phyloP scores from a whole-genome alignment of 2,888 invertebrate species.

The Stenodema calcarata region DNA sequence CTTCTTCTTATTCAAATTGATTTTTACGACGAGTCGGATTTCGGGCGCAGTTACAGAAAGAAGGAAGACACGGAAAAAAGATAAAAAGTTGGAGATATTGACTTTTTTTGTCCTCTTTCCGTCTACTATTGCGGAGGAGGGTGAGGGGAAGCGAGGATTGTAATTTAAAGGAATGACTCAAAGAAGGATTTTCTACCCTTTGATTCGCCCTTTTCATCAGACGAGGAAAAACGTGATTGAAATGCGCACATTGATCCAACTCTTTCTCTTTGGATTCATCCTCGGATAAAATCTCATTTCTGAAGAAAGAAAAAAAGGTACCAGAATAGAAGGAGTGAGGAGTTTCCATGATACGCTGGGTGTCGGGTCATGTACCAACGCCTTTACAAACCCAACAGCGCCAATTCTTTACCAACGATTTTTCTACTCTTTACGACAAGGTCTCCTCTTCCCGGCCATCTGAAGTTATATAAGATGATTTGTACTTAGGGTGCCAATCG shows the following conservation, averaged over 20 bases:
- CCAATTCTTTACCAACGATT: background rate
- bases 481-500: background rate
- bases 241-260: background rate
- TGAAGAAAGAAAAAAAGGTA: background rate
- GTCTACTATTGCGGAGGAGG: background rate
- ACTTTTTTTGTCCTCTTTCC: background rate
- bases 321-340: background rate
- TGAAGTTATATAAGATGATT: background rate
- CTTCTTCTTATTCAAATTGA: background rate
- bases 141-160: background rate
- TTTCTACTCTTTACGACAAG: background rate
- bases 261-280: background rate
- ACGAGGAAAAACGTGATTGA: background rate
- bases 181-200: background rate
- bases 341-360: background rate
- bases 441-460: background rate
- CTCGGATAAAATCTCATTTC: background rate
- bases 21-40: background rate
- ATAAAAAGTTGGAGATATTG: background rate
- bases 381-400: background rate
- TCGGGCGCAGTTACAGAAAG: background rate
- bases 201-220: background rate
- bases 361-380: background rate
- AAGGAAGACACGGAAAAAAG: background rate
- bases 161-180: background rate